Conservation (phyloP, 2,888 invertebrate genomes). For the Meandrusa payeni region DNA sequence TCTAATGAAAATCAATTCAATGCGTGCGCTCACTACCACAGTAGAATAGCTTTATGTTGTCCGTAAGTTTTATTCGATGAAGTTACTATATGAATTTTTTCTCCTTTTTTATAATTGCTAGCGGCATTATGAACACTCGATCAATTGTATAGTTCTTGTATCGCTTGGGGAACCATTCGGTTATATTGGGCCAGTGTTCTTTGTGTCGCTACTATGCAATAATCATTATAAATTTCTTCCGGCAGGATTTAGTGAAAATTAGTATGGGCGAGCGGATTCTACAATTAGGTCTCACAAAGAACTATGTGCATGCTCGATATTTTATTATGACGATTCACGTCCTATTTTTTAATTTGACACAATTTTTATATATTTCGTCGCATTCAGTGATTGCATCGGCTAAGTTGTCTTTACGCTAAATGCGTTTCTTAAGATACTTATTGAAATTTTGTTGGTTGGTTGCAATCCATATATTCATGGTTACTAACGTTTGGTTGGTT, state of each 20-base stretch:
- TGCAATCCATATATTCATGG: too few relatives aligned
- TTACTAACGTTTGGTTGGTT: too few relatives aligned
- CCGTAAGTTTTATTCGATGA: conserved; percentile 57
- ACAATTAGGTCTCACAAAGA: conserved; percentile 48
- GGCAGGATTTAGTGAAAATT: conserved; percentile 63
- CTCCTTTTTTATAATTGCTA: conserved; percentile 40
- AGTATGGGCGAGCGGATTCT: conserved; percentile 75
- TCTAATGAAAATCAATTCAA: conserved; percentile 17
- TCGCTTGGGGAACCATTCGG: conserved; percentile 8
- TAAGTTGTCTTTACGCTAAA: conserved; percentile 41
- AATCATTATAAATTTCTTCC: conserved; percentile 57
- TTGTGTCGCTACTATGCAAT: conserved; percentile 52
- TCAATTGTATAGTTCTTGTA: conserved; percentile 16
- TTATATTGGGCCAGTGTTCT: conserved; percentile 33
- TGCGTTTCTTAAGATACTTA: too few relatives aligned
- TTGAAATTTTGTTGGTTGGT: too few relatives aligned
- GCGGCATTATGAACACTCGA: conserved; percentile 47
- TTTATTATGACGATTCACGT: conserved; percentile 45
- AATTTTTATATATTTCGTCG: conserved; percentile 55
- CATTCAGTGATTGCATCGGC: conserved; percentile 80
- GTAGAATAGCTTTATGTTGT: conserved; percentile 80
- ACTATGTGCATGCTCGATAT: conserved; percentile 58
- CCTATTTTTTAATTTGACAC: conserved; percentile 62
- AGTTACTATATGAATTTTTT: conserved; percentile 49
- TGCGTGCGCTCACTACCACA: conserved; percentile 64